Percentiles rank a stretch among this genome's conserved stretches.
Evolutionary conservation across 2,797 vertebrate species (phyloP).

Genomic region (Falco columbarius): DNA sequence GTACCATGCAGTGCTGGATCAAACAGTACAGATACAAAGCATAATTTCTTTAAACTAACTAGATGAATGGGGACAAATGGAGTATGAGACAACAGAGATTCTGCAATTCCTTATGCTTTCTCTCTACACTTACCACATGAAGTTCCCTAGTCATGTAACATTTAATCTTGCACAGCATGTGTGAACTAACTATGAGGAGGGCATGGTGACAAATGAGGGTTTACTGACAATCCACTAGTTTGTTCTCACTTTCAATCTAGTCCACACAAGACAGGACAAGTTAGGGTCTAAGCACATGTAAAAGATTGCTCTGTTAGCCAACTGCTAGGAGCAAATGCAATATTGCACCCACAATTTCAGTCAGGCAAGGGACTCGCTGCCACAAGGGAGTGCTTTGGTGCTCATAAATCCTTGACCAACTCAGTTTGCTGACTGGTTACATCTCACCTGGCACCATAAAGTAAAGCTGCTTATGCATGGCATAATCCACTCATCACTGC

Average conservation of each 20-base stretch:
- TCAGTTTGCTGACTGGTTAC: constrained; percentile 13
- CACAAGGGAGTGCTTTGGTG: background rate
- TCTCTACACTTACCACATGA: background rate
- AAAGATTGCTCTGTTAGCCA: background rate
- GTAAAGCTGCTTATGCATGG: constrained; percentile 11
- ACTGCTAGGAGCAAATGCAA: background rate
- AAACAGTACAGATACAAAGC: background rate
- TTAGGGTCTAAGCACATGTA: background rate
- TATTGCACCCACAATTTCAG: background rate
- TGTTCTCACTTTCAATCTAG: background rate
- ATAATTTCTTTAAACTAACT: background rate
- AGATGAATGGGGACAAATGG: background rate
- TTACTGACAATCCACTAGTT: background rate
- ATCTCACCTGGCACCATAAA: background rate
- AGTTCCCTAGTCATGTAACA: background rate
- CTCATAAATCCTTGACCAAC: constrained; percentile 2
- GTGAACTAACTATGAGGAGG: background rate
- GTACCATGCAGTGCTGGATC: background rate
- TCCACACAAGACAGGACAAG: background rate
- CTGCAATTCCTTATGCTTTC: background rate
- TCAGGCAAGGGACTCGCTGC: background rate
- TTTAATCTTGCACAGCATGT: background rate
- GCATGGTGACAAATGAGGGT: background rate
- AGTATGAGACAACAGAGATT: background rate
- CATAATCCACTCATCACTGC: constrained; percentile 1